These are phyloP conservation scores for Sebastiscus albofasciatus DNA, from an alignment of 2,797 vertebrate genomes.

Conservation along the genomic window DNA sequence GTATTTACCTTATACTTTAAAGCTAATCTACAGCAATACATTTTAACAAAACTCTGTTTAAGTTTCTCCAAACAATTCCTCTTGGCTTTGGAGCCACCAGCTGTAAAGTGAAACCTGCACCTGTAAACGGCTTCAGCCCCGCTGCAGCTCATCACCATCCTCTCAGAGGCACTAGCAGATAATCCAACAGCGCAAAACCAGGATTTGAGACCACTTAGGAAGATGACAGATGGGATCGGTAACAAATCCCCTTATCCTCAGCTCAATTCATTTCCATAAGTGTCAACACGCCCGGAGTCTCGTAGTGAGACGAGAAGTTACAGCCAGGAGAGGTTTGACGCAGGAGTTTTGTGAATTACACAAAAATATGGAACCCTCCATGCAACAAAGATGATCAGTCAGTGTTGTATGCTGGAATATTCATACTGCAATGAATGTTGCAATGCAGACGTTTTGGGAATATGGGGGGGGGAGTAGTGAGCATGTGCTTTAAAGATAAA, in stretches of 20 bases:
- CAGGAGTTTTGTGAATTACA: constrained; percentile 32
- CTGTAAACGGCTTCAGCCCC: constrained; percentile 31
- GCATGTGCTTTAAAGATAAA: constrained; percentile 45
- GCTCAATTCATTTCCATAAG: constrained; percentile 77
- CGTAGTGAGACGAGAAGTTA: constrained; percentile 25
- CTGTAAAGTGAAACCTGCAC: constrained; percentile 30
- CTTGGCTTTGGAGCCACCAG: background rate
- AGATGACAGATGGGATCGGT: constrained; percentile 79
- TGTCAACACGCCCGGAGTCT: constrained; percentile 58
- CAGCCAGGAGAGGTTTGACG: constrained; percentile 28
- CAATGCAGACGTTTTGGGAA: constrained; percentile 39
- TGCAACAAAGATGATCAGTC: background rate
- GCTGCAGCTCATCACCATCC: constrained; percentile 57
- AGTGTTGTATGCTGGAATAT: constrained; percentile 5
- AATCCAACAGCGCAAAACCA: constrained; percentile 56
- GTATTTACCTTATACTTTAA: background rate
- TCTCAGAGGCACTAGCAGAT: constrained; percentile 48
- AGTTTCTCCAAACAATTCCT: background rate
- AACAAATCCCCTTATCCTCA: constrained; percentile 75
- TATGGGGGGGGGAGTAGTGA: constrained; percentile 9
- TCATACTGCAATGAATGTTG: constrained; percentile 8
- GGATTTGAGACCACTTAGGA: constrained; percentile 76
- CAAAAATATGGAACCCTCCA: constrained; percentile 1
- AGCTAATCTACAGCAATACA: background rate
- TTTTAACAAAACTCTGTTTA: background rate